Conservation (phyloP, 2,797 vertebrate genomes). For the Anguilla marmorata region DNA sequence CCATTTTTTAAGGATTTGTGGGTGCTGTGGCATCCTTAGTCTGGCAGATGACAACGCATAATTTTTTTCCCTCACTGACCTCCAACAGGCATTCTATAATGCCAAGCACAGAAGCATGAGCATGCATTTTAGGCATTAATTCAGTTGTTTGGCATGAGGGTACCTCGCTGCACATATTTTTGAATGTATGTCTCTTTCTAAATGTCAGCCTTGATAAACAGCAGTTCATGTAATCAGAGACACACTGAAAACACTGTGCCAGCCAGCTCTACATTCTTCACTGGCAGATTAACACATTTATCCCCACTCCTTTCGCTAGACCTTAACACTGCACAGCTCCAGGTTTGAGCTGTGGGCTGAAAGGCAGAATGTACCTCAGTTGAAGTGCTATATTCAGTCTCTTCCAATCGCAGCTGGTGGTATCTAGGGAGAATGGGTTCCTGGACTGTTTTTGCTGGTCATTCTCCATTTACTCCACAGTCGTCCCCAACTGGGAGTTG, state of each 20-base stretch:
- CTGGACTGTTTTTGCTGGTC: neutral
- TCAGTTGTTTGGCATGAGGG: neutral
- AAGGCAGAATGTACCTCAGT: neutral
- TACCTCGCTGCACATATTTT: neutral
- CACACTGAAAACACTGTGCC: neutral
- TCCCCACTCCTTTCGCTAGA: neutral
- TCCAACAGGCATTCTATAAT: constrained; percentile 23
- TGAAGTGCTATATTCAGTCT: constrained; percentile 8
- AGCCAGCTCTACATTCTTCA: neutral
- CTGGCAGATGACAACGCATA: constrained; percentile 27
- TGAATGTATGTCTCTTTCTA: constrained; percentile 6
- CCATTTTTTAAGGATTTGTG: neutral
- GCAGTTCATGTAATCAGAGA: neutral
- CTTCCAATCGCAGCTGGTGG: neutral
- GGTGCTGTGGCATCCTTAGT: constrained; percentile 33
- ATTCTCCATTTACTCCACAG: neutral
- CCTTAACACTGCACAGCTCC: neutral
- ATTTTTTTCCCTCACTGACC: constrained; percentile 26
- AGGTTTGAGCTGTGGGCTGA: neutral
- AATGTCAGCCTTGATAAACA: neutral
- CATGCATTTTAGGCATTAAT: constrained; percentile 14
- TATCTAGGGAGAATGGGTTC: neutral
- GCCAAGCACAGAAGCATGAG: constrained; percentile 22
- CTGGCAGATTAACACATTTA: neutral
- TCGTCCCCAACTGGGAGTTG: neutral